Percentiles rank a stretch among this genome's conserved stretches.
Conservation (phyloP, 2,113 vertebrate species). For the Dipodomys spectabilis region DNA sequence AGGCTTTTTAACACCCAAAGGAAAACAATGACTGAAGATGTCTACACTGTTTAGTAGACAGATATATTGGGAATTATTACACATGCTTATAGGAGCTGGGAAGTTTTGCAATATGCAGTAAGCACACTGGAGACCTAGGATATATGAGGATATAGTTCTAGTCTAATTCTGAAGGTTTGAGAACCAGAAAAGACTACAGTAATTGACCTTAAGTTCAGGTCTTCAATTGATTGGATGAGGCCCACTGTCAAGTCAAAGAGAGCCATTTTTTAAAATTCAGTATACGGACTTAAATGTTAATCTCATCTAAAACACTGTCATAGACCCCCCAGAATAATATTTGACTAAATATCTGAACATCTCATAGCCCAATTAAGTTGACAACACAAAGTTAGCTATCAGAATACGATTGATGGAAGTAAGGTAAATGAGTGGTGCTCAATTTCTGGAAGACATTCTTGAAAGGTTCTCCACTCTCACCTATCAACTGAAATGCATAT, state of each 20-base stretch:
- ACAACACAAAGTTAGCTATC: neutral
- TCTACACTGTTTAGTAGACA: neutral
- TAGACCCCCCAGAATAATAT: slow-evolving; percentile 16
- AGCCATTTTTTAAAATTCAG: neutral
- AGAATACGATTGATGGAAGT: slow-evolving; percentile 29
- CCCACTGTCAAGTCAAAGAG: neutral
- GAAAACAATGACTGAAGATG: neutral
- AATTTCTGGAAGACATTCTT: neutral
- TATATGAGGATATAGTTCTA: neutral
- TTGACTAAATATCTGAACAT: neutral
- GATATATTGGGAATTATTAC: neutral
- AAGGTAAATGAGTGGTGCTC: neutral
- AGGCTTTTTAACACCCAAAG: neutral
- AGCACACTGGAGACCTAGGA: neutral
- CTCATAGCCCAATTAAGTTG: neutral
- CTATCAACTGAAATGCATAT: slow-evolving; percentile 41
- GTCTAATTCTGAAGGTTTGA: neutral
- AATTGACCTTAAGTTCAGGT: neutral
- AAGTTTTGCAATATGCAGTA: slow-evolving; percentile 6
- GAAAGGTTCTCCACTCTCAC: neutral
- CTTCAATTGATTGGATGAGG: slow-evolving; percentile 21
- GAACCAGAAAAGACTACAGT: neutral
- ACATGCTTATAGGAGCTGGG: neutral
- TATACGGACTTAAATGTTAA: slow-evolving; percentile 7
- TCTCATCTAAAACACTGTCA: slow-evolving; percentile 3